phyloP scores from a whole-genome alignment of 2,113 vertebrate species.

The Sminthopsis crassicaudata region DNA sequence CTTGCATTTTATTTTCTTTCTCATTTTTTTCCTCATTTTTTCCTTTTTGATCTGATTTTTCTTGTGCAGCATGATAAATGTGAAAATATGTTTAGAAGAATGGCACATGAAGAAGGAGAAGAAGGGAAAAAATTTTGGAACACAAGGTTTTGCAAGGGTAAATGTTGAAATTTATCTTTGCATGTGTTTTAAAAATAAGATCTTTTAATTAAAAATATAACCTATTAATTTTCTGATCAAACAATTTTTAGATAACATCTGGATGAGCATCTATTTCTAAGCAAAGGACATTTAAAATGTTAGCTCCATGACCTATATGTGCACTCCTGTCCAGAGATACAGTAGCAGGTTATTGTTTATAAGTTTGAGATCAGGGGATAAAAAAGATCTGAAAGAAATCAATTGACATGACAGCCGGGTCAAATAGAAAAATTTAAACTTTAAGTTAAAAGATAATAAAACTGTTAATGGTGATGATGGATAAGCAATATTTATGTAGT shows the following conservation, averaged over 20 bases:
- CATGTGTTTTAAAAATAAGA: no score
- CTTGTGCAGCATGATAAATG: no score
- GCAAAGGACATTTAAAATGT: background rate
- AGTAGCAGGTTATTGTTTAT: background rate
- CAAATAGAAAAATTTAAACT: background rate
- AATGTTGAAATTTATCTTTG: no score
- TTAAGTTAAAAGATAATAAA: background rate
- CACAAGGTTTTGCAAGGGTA: no score
- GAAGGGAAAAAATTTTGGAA: no score
- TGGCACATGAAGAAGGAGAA: no score
- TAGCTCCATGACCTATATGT: background rate
- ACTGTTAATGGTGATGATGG: background rate
- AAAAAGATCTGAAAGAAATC: background rate
- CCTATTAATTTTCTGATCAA: background rate
- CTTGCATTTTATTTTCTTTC: no score
- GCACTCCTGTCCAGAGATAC: background rate
- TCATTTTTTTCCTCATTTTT: no score
- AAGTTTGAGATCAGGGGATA: background rate
- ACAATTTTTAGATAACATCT: background rate
- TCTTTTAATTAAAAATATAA: background rate
- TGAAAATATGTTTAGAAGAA: no score
- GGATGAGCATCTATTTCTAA: background rate
- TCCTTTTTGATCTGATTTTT: no score
- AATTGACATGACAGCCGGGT: background rate
- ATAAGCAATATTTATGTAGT: background rate